A percentile compares a stretch with the other conserved stretches of the same genome.
These are phyloP conservation scores for Prunella fulvescens DNA, from an alignment of 2,113 vertebrate species.

Conservation along the genomic window DNA sequence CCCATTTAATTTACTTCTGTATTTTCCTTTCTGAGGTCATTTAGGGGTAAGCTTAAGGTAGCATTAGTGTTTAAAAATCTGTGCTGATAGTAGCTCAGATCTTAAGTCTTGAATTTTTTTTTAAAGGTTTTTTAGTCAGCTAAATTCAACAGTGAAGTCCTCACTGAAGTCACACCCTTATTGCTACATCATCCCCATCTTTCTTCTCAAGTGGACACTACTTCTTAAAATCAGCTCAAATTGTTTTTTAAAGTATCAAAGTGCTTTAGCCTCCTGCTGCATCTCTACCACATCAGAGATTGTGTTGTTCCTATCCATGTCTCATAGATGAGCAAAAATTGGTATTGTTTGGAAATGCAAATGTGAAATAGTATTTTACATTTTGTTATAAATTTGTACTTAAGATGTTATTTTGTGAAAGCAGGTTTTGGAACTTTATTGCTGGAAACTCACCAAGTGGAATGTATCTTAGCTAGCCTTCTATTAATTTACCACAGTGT, in stretches of 20 bases:
- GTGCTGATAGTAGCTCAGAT: background rate
- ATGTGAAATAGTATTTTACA: background rate
- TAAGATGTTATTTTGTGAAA: background rate
- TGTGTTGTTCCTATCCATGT: background rate
- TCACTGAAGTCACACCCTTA: background rate
- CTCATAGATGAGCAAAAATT: background rate
- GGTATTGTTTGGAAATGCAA: background rate
- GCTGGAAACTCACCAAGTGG: background rate
- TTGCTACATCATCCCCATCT: background rate
- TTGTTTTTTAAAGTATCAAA: background rate
- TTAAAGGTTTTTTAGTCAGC: background rate
- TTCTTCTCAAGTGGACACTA: background rate
- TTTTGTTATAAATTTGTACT: background rate
- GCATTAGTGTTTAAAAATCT: background rate
- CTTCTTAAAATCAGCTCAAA: background rate
- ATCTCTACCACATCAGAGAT: background rate
- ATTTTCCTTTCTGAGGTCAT: background rate
- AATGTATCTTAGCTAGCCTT: background rate
- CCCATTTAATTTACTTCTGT: background rate
- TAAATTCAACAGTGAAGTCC: background rate
- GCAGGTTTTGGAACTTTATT: background rate
- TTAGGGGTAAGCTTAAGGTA: background rate
- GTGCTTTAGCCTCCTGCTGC: background rate
- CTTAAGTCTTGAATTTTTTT: background rate
- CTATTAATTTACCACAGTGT: background rate